These are phyloP conservation scores for Gobius niger DNA, from an alignment of 2,113 vertebrate genomes.

Conservation along the genomic window DNA sequence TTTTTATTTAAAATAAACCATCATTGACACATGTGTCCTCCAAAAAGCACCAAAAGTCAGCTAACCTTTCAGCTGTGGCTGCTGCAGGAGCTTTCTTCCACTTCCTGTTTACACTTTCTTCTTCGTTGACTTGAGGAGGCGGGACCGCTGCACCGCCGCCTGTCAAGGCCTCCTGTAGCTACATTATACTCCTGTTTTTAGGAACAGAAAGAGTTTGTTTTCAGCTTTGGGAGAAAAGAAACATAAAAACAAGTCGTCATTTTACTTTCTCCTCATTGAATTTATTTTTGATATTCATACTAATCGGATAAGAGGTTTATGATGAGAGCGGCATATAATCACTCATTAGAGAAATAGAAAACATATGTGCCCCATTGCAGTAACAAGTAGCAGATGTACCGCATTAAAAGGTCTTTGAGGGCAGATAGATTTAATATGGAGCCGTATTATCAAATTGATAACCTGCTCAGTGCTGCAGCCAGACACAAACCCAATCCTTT, in stretches of 20 bases:
- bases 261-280: neutral
- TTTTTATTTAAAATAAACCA: too few relatives aligned
- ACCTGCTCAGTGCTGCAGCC: slow-evolving; percentile 42
- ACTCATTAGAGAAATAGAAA: slow-evolving; percentile 62
- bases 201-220: neutral
- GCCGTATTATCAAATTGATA: slow-evolving; percentile 52
- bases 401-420: slow-evolving; percentile 62
- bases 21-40: neutral
- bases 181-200: neutral
- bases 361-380: slow-evolving; percentile 59
- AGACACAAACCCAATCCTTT: slow-evolving; percentile 57
- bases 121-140: slow-evolving; percentile 3
- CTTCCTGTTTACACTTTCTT: slow-evolving; percentile 51
- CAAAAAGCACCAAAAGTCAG: neutral
- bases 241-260: neutral
- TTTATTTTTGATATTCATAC: slow-evolving; percentile 17
- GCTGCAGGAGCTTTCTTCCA: neutral
- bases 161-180: neutral
- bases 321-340: slow-evolving; percentile 54
- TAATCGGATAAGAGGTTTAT: slow-evolving; percentile 72
- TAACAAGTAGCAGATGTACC: slow-evolving; percentile 70
- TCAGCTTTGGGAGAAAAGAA: neutral
- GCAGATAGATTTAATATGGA: slow-evolving; percentile 59
- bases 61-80: slow-evolving; percentile 25
- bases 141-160: slow-evolving; percentile 19